A percentile compares a stretch with the other conserved stretches of the same genome.
These are phyloP conservation scores for Crematogaster levior DNA, from an alignment of 2,888 invertebrate species.

Conservation along the genomic window DNA sequence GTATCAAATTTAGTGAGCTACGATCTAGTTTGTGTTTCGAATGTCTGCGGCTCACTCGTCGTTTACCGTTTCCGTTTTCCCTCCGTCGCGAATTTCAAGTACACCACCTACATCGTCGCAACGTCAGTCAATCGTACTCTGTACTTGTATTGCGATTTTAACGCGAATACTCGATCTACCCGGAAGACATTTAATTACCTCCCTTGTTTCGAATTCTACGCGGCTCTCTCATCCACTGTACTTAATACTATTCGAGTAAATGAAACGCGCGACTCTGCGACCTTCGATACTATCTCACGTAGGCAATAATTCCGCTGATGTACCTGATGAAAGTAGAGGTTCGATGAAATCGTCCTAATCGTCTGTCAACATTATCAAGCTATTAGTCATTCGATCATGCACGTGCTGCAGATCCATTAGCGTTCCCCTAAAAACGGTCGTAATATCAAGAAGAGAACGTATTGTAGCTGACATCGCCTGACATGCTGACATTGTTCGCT, in stretches of 20 bases:
- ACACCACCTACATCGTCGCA: neutral
- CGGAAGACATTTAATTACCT: neutral
- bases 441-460: neutral
- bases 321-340: neutral
- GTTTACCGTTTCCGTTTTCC: neutral
- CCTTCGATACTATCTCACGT: neutral
- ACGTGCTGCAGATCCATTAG: slow-evolving; percentile 17
- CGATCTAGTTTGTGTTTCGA: neutral
- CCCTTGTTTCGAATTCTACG: neutral
- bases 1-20: slow-evolving; percentile 18
- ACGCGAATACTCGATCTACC: neutral
- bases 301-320: neutral
- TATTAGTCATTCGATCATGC: slow-evolving; percentile 14
- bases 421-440: neutral
- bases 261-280: neutral
- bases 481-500: neutral
- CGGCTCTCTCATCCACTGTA: neutral
- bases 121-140: neutral
- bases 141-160: neutral
- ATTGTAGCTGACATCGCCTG: neutral
- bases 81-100: neutral
- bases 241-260: neutral
- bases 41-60: neutral
- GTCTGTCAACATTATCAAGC: neutral
- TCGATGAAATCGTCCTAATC: neutral